Evolutionary conservation across 2,113 vertebrate species (phyloP).

Genomic region (Collichthys lucidus): DNA sequence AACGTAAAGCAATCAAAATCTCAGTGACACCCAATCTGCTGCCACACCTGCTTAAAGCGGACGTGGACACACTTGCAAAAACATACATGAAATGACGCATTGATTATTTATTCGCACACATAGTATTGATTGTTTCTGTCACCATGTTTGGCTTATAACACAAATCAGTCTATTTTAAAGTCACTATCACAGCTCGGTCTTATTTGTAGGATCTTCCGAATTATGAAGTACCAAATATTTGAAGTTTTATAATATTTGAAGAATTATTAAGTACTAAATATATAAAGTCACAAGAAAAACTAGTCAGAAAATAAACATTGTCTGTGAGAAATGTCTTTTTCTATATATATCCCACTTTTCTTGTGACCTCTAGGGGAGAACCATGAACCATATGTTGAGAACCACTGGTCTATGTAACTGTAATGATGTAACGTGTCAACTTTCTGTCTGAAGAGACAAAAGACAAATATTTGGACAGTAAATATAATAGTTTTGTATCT

Average conservation of each 20-base stretch:
- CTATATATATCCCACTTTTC: no score
- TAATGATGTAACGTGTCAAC: background rate
- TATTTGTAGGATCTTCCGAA: background rate
- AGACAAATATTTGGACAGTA: no score
- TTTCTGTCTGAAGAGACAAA: no score
- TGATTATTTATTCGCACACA: background rate
- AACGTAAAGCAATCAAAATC: conserved; percentile 39
- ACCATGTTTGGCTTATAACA: background rate
- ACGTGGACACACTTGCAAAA: background rate
- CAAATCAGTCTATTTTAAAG: background rate
- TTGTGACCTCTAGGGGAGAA: no score
- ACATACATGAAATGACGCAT: background rate
- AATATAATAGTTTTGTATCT: background rate
- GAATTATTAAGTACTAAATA: no score
- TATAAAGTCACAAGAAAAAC: background rate
- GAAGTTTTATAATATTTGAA: no score
- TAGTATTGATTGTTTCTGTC: background rate
- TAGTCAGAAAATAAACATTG: background rate
- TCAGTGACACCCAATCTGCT: conserved; percentile 23
- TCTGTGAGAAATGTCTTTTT: no score
- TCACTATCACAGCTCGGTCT: background rate
- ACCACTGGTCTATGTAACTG: background rate
- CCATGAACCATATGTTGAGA: no score
- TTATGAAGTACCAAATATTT: no score
- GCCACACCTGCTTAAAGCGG: conserved; percentile 10